phyloP scores from a whole-genome alignment of 2,888 invertebrate genomes.

The Tuta absoluta region DNA sequence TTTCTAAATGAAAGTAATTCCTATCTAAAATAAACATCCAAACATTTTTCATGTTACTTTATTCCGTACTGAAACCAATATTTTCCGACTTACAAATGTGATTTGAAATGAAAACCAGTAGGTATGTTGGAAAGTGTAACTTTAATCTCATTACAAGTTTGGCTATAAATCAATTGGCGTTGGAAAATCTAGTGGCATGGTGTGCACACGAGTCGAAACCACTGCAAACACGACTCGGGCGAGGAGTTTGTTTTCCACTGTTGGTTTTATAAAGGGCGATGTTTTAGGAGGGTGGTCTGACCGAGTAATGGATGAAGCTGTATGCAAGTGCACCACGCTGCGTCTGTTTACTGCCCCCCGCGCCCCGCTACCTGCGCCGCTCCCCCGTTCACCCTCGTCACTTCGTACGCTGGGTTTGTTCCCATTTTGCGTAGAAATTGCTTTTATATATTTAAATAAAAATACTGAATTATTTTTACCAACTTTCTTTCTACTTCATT shows the following conservation, averaged over 20 bases:
- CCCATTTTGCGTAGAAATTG: background rate
- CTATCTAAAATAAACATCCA: background rate
- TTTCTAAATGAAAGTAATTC: background rate
- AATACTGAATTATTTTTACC: too few relatives aligned
- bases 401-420: conserved; percentile 3
- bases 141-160: conserved; percentile 74
- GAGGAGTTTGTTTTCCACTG: background rate
- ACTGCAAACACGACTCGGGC: background rate
- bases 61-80: conserved; percentile 21
- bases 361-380: conserved; percentile 38
- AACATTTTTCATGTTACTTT: background rate
- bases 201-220: conserved; percentile 7
- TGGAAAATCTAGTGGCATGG: conserved; percentile 51
- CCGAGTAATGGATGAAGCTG: background rate
- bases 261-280: background rate
- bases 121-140: conserved; percentile 60
- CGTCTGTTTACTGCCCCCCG: conserved; percentile 35
- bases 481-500: too few relatives aligned
- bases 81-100: conserved; percentile 34
- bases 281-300: background rate
- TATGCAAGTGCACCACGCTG: conserved; percentile 21
- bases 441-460: background rate
- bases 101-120: conserved; percentile 42
- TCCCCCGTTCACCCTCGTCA: background rate
- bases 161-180: conserved; percentile 70